A percentile compares a stretch with the other conserved stretches of the same genome.
Conservation (phyloP, 2,113 vertebrate genomes). For the Gavialis gangeticus region DNA sequence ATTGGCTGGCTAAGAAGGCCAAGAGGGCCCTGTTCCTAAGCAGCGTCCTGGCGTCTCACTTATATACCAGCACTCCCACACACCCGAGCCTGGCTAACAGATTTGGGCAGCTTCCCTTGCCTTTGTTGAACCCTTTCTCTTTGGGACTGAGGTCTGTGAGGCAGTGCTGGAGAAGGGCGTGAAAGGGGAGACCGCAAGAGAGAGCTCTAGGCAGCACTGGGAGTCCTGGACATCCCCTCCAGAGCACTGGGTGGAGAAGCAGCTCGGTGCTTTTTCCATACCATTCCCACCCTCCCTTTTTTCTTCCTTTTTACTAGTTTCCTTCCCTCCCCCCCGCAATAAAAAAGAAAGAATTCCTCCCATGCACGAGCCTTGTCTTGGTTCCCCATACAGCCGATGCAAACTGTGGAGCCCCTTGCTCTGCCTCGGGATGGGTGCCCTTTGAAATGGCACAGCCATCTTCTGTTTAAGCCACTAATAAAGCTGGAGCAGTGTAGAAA, state of each 20-base stretch:
- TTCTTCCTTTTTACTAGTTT: not conserved
- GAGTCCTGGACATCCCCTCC: not conserved
- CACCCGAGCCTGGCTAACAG: not conserved
- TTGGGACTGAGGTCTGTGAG: not conserved
- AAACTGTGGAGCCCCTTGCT: not conserved
- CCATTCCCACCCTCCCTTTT: not conserved
- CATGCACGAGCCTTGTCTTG: not conserved
- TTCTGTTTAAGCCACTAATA: not conserved
- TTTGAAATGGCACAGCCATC: not conserved
- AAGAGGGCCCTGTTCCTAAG: not conserved
- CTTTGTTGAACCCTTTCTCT: too few species aligned
- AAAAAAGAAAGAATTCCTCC: not conserved
- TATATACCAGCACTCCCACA: not conserved
- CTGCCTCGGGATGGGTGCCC: not conserved
- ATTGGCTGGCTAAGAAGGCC: not conserved
- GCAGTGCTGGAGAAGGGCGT: not conserved
- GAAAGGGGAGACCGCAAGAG: not conserved
- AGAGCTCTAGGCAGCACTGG: not conserved
- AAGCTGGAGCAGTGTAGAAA: not conserved
- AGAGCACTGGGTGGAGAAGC: not conserved
- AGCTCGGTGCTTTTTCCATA: not conserved
- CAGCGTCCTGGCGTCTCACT: not conserved
- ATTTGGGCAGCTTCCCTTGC: not conserved
- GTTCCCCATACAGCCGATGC: not conserved
- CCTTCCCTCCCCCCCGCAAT: not conserved